Evolutionary conservation across 2,888 invertebrate genomes (phyloP).

Genomic region (Seira ritae): DNA sequence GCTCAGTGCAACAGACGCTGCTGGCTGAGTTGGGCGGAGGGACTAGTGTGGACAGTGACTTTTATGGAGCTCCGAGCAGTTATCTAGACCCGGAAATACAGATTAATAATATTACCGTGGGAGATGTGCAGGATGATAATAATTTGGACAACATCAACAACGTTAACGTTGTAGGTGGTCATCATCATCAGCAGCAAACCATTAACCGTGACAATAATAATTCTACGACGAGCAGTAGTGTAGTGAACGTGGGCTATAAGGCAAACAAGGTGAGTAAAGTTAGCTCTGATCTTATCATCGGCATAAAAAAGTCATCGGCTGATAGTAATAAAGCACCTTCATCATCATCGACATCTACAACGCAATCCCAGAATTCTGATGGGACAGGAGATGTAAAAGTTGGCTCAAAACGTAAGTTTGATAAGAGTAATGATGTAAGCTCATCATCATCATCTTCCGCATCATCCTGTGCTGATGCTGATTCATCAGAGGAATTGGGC

Average conservation of each 20-base stretch:
- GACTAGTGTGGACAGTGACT: background rate
- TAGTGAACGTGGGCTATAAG: constrained; percentile 56
- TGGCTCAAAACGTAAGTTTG: constrained; percentile 61
- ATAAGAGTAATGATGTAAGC: constrained; percentile 54
- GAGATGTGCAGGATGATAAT: constrained; percentile 25
- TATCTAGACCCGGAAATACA: constrained; percentile 67
- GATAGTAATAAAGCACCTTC: constrained; percentile 25
- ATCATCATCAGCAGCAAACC: background rate
- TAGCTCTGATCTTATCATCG: constrained; percentile 60
- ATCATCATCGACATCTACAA: background rate
- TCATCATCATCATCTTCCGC: constrained; percentile 26
- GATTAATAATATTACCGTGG: constrained; percentile 62
- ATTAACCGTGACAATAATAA: constrained; percentile 6
- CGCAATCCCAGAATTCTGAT: background rate
- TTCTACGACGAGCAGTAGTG: constrained; percentile 20
- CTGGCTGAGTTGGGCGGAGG: background rate
- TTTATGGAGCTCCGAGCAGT: constrained; percentile 22
- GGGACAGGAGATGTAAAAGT: constrained; percentile 24
- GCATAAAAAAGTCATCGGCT: constrained; percentile 53
- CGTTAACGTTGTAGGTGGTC: background rate
- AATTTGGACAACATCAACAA: too few species aligned
- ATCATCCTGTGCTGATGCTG: constrained; percentile 40
- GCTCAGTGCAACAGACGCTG: constrained; percentile 10
- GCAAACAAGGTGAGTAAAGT: constrained; percentile 59
- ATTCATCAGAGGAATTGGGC: constrained; percentile 65